Evolutionary conservation across 2,888 invertebrate species (phyloP).

Genomic region (Mongoloraphidia duomilia): DNA sequence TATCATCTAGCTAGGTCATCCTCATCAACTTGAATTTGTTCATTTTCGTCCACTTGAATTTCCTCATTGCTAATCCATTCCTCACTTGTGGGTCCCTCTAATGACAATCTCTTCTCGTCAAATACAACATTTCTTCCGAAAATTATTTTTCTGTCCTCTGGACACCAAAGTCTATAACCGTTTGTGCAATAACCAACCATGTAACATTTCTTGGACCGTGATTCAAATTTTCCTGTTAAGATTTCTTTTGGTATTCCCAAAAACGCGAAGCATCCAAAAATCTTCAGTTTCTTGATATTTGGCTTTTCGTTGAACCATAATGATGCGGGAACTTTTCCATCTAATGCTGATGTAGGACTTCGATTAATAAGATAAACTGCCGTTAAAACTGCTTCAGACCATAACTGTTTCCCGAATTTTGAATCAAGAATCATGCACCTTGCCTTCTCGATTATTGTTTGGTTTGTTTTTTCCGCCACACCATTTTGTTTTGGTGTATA

Average conservation of each 20-base stretch:
- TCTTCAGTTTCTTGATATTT: constrained; percentile 10
- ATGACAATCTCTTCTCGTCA: constrained; percentile 1
- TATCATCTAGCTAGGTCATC: neutral
- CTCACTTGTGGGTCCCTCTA: neutral
- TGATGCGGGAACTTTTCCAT: constrained; percentile 22
- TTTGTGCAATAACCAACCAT: constrained; percentile 13
- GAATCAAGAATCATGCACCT: constrained; percentile 20
- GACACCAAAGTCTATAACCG: constrained; percentile 10
- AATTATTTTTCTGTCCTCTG: neutral
- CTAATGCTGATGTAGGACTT: constrained; percentile 20
- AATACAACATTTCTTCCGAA: neutral
- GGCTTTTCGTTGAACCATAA: constrained; percentile 20
- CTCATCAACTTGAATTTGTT: neutral
- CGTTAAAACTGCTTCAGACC: constrained; percentile 24
- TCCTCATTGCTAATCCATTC: too few species aligned
- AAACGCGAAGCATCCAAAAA: constrained; percentile 14
- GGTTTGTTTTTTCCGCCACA: constrained; percentile 22
- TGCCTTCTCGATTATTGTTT: constrained; percentile 23
- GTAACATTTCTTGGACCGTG: constrained; percentile 9
- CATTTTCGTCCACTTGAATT: too few species aligned
- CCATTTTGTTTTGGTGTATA: constrained; percentile 24
- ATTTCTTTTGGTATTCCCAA: constrained; percentile 12
- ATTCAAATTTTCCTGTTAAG: constrained; percentile 12
- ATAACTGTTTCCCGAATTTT: constrained; percentile 20
- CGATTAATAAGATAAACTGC: too few species aligned